Base-by-base conservation (phyloP, 2,113 vertebrate genomes). In the Ctenodactylus gundi region DNA sequence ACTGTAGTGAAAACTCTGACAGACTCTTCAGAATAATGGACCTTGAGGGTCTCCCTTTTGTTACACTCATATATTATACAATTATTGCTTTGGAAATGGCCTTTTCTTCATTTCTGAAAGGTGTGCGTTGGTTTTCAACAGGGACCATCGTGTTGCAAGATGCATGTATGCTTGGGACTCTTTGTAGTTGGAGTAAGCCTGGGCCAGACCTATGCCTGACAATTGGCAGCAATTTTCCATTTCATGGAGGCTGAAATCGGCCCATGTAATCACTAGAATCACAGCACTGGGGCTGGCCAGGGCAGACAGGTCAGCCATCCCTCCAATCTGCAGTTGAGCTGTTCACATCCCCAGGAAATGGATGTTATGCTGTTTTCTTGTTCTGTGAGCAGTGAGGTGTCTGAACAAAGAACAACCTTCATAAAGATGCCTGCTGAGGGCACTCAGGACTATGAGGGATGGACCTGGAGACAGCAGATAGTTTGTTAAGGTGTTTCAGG, bases 1-100 rank as follows among this genome's bases (percentile, higher is more conserved):
- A 4, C 82, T 92, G 6, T 95, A 95, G 98, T 97, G 97, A 98
- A 98, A 97, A 97, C 94, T 91, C 95, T 97, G 97, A 94, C 97
- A 97, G 95, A 96, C 88, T 91, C 92, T 88, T 94, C 93, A 93
- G 85, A 94, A 96, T 93, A 97, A 97, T 85, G 80, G 84, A 44
- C 90, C 72, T 96, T 44, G 23, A 94, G 88, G 72, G 94, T 89
- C 51, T 93, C 97, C 87, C 88, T 97, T n/a, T 95, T 90, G 90
- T 96, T 94, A 92, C 78, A 94, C 86, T 96, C 94, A 4, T 96
- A 51, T 95, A 91, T 81, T 82, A 91, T 55, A 55, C 78, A 29
- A 12, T 97, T 97, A 97, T 90, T 17, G 65, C 85, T 95, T 97
- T 88, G 88, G 90, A 96, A 97, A 98, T 93, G 84, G 94, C 88